Conservation (phyloP, 2,888 invertebrate species). For the Horisme vitalbata region DNA sequence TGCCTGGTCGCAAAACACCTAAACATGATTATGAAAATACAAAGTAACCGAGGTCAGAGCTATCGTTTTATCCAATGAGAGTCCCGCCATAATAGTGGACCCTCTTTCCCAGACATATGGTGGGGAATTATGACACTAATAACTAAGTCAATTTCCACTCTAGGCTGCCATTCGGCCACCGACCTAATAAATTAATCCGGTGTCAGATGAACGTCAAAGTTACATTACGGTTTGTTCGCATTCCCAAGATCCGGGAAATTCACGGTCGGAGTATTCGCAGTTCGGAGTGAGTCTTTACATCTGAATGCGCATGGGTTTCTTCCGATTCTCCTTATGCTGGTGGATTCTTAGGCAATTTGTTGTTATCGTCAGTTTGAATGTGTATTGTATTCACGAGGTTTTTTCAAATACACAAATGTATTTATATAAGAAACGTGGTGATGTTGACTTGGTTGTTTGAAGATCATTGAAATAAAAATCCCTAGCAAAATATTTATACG, state of each 20-base stretch:
- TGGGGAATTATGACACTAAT: constrained; percentile 64
- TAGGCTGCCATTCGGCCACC: constrained; percentile 44
- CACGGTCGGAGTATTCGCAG: constrained; percentile 21
- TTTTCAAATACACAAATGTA: too few species aligned
- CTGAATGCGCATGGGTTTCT: constrained; percentile 15
- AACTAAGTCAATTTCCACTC: constrained; percentile 62
- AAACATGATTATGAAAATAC: constrained; percentile 35
- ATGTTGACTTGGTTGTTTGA: too few species aligned
- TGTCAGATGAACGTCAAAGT: constrained; percentile 69
- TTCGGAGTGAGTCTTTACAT: constrained; percentile 18
- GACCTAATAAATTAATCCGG: constrained; percentile 72
- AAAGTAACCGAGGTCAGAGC: constrained; percentile 31
- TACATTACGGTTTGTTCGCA: constrained; percentile 43
- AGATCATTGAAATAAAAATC: too few species aligned
- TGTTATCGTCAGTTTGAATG: constrained; percentile 1
- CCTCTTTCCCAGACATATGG: constrained; percentile 50
- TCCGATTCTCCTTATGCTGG: constrained; percentile 6
- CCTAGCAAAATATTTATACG: too few species aligned
- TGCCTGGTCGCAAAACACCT: constrained; percentile 16
- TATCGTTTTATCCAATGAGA: constrained; percentile 38
- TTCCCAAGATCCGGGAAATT: constrained; percentile 22
- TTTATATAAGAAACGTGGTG: too few species aligned
- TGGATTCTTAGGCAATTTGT: constrained; percentile 1
- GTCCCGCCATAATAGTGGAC: constrained; percentile 45
- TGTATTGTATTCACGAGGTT: too few species aligned